Conservation (phyloP, 2,113 vertebrate genomes). For the Ardeotis arabs region DNA sequence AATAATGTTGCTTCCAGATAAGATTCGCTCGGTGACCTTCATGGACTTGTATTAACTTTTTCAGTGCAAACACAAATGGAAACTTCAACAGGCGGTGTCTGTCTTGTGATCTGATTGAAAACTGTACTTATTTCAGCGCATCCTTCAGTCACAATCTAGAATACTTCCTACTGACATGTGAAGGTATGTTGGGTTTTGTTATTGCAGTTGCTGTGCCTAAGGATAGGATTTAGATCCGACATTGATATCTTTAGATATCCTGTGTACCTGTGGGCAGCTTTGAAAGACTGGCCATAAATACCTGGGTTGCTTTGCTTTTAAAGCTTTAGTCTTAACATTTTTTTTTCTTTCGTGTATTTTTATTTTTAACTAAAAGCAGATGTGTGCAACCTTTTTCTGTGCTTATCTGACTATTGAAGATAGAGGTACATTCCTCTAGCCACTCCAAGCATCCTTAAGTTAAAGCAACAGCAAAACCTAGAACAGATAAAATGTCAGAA, state of each 20-base stretch:
- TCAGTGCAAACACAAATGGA: slow-evolving; percentile 89
- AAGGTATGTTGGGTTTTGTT: slow-evolving; percentile 80
- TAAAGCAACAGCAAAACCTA: background rate
- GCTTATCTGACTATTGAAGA: background rate
- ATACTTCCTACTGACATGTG: slow-evolving; percentile 89
- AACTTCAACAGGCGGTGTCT: slow-evolving; percentile 92
- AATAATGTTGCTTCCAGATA: slow-evolving; percentile 4
- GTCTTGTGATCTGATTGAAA: slow-evolving; percentile 86
- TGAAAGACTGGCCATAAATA: background rate
- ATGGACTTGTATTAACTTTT: slow-evolving; percentile 23
- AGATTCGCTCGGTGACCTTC: background rate
- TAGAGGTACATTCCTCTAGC: background rate
- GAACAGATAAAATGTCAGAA: background rate
- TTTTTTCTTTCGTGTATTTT: background rate
- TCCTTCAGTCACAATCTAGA: slow-evolving; percentile 87
- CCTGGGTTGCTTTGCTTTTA: background rate
- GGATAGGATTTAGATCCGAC: background rate
- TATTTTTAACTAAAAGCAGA: background rate
- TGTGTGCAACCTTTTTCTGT: background rate
- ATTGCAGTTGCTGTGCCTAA: background rate
- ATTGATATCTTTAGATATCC: background rate
- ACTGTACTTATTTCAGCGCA: slow-evolving; percentile 88
- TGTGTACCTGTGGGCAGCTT: background rate
- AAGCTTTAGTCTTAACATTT: background rate
- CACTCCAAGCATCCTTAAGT: background rate